Conservation (phyloP, 2,888 invertebrate genomes). For the Rhodophaea formosa region DNA sequence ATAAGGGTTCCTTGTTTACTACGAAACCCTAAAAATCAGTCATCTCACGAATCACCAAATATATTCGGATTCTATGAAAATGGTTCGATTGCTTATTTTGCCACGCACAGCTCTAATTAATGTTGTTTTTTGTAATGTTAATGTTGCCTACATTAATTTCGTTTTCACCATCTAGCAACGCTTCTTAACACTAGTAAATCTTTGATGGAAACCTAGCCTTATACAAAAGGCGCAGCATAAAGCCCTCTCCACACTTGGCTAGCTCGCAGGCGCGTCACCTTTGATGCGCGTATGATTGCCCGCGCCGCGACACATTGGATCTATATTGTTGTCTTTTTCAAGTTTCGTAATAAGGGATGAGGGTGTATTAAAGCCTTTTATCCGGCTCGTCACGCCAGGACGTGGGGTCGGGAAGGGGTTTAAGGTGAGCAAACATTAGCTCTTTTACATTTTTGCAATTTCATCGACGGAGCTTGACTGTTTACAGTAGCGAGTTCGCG, state of each 20-base stretch:
- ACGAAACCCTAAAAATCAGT: too few species aligned
- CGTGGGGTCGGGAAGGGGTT: constrained; percentile 78
- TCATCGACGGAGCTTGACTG: constrained; percentile 73
- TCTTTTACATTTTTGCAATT: constrained; percentile 82
- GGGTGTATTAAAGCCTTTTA: constrained; percentile 82
- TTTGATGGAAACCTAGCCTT: too few species aligned
- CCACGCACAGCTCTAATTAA: too few species aligned
- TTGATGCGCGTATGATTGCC: constrained; percentile 81
- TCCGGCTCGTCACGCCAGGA: constrained; percentile 79
- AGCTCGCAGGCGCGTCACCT: constrained; percentile 70
- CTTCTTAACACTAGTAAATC: too few species aligned
- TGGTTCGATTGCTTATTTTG: too few species aligned
- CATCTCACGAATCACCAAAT: too few species aligned
- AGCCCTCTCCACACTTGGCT: constrained; percentile 74
- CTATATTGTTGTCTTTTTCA: constrained; percentile 82
- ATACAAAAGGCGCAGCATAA: constrained; percentile 57
- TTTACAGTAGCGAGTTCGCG: constrained; percentile 59
- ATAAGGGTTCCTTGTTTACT: too few species aligned
- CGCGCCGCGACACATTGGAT: constrained; percentile 80
- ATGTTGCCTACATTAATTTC: too few species aligned
- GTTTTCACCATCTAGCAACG: too few species aligned
- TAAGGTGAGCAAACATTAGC: constrained; percentile 81
- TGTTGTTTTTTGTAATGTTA: too few species aligned
- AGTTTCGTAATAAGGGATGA: constrained; percentile 82
- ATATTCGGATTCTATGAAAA: too few species aligned